These are phyloP conservation scores for Anolis apletophallus DNA, from an alignment of 2,797 vertebrate species.

Conservation along the genomic window DNA sequence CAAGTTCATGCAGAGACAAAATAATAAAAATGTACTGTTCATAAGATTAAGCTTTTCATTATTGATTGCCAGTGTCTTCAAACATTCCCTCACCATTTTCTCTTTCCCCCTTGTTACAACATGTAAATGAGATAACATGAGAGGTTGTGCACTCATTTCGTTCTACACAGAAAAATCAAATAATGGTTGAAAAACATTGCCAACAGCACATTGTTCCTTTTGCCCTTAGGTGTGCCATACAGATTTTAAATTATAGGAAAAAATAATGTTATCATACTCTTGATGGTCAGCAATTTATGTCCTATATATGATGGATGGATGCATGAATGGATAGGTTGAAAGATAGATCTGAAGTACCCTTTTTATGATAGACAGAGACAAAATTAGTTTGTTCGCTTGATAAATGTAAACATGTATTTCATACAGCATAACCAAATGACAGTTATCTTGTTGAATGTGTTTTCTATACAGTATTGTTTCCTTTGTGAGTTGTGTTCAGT, in stretches of 20 bases:
- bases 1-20: slow-evolving; percentile 28
- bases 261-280: slow-evolving; percentile 31
- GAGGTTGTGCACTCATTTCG: slow-evolving; percentile 41
- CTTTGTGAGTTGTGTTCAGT: neutral
- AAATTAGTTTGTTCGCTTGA: neutral
- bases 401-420: neutral
- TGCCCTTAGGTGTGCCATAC: neutral
- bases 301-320: neutral
- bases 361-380: neutral
- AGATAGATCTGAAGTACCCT: neutral
- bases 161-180: slow-evolving; percentile 37
- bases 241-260: slow-evolving; percentile 26
- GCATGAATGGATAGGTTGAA: too few relatives aligned
- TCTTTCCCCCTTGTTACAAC: slow-evolving; percentile 11
- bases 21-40: slow-evolving; percentile 51
- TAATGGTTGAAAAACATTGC: slow-evolving; percentile 30
- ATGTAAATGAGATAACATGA: slow-evolving; percentile 46
- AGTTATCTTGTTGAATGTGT: neutral
- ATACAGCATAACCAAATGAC: neutral
- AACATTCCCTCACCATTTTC: slow-evolving; percentile 18
- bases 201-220: slow-evolving; percentile 39
- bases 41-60: slow-evolving; percentile 64
- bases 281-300: neutral
- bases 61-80: slow-evolving; percentile 38
- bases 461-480: neutral